These are phyloP conservation scores for Acomys russatus DNA, from an alignment of 2,797 vertebrate genomes.

Conservation along the genomic window DNA sequence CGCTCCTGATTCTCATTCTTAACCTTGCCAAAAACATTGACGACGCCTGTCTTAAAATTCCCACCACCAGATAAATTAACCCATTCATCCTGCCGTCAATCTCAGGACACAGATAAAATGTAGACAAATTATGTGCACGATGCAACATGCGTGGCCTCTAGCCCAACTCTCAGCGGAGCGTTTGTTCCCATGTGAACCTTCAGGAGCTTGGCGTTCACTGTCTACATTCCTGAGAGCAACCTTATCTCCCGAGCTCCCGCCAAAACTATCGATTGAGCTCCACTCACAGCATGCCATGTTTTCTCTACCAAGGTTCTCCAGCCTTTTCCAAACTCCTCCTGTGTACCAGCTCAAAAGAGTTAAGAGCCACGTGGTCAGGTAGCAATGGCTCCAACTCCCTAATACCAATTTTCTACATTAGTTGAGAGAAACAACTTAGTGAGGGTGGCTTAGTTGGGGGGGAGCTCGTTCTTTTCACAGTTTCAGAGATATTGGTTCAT, in stretches of 20 bases:
- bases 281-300: not conserved
- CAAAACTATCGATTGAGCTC: not conserved
- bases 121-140: not conserved
- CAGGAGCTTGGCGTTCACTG: not conserved
- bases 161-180: not conserved
- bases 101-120: not conserved
- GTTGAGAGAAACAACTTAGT: not conserved
- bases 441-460: no score
- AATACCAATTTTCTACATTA: not conserved
- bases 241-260: not conserved
- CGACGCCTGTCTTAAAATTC: not conserved
- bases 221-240: not conserved
- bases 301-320: not conserved
- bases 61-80: not conserved
- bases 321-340: not conserved
- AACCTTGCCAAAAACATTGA: not conserved
- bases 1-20: not conserved
- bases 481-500: not conserved
- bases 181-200: not conserved
- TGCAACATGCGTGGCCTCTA: not conserved
- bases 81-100: not conserved
- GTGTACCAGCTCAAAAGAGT: not conserved
- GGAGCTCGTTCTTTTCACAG: not conserved
- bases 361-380: not conserved
- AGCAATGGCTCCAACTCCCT: not conserved